A percentile compares a stretch with the other conserved stretches of the same genome.
Conservation (phyloP, 2,888 invertebrate species). For the Drosophila paranaensis region DNA sequence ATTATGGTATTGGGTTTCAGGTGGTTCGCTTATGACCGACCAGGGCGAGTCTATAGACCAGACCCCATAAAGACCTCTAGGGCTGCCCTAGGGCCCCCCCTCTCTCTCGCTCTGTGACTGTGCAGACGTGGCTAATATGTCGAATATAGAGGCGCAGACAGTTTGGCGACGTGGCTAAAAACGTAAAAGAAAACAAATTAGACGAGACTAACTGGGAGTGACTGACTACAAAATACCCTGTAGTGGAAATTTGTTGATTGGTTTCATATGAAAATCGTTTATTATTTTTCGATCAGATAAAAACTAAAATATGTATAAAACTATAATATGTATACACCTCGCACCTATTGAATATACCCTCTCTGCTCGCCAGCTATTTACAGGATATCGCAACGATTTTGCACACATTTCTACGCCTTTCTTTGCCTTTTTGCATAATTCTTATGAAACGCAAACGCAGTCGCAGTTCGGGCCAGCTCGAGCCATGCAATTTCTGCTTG, state of each 20-base stretch:
- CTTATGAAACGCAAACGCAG: conserved; percentile 46
- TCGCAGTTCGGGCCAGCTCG: neutral
- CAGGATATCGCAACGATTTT: neutral
- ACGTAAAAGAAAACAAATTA: conserved; percentile 4
- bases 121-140: conserved; percentile 39
- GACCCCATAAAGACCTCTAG: neutral
- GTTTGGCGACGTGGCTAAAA: conserved; percentile 45
- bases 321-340: neutral
- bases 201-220: neutral
- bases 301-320: neutral
- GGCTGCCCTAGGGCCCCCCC: neutral
- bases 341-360: neutral
- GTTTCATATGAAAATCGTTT: neutral
- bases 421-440: conserved; percentile 52
- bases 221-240: neutral
- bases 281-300: no score
- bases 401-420: conserved; percentile 10
- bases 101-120: no score
- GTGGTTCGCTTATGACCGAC: conserved; percentile 16
- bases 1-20: conserved; percentile 70
- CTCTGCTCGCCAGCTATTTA: neutral
- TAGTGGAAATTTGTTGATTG: neutral
- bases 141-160: conserved; percentile 36
- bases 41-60: conserved; percentile 6
- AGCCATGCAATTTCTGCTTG: conserved; percentile 46